phyloP scores from a whole-genome alignment of 2,113 vertebrate genomes.

The Solea solea region DNA sequence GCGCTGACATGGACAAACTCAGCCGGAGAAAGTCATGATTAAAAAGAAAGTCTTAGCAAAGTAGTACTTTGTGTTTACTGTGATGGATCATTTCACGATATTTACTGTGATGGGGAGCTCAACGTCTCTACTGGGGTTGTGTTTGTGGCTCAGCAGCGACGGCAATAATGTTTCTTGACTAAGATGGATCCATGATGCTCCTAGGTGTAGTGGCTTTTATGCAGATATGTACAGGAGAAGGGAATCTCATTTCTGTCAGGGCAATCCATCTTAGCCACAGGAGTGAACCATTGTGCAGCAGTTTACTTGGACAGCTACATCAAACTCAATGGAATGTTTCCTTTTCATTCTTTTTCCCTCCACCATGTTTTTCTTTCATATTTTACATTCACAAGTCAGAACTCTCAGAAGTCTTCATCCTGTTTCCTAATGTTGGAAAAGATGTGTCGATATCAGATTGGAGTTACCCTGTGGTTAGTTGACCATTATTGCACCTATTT shows the following conservation, averaged over 20 bases:
- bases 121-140: background rate
- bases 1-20: conserved; percentile 2
- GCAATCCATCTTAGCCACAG: background rate
- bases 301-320: background rate
- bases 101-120: background rate
- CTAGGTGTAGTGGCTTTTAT: background rate
- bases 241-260: background rate
- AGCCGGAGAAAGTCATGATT: conserved; percentile 15
- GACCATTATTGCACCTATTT: too few species aligned
- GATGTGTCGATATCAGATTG: too few species aligned
- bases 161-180: background rate
- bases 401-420: too few species aligned
- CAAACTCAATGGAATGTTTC: background rate
- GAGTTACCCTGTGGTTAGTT: too few species aligned
- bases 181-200: background rate
- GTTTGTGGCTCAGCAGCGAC: background rate
- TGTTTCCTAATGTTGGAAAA: too few species aligned
- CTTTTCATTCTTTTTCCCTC: background rate
- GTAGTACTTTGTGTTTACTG: background rate
- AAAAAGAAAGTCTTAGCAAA: conserved; percentile 8
- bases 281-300: background rate
- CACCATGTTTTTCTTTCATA: too few species aligned
- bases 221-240: conserved; percentile 5
- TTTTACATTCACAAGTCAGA: too few species aligned
- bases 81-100: background rate